phyloP scores from a whole-genome alignment of 2,797 vertebrate species.

The Macropodus opercularis region DNA sequence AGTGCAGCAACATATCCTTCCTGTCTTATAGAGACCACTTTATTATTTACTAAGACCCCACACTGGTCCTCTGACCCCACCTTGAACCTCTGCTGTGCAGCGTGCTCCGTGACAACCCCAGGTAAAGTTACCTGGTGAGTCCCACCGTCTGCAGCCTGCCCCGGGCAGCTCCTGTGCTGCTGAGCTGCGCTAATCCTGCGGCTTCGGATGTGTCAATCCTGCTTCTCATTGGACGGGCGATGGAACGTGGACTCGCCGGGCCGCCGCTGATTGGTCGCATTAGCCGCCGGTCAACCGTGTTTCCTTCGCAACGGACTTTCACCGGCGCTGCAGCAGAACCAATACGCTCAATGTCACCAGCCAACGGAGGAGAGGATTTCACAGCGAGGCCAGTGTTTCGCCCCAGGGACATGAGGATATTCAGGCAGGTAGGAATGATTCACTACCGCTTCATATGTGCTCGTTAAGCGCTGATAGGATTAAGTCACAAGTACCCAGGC shows the following conservation, averaged over 20 bases:
- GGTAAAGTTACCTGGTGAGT: conserved; percentile 38
- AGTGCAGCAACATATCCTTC: too few relatives aligned
- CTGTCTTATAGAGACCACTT: too few relatives aligned
- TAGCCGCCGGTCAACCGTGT: conserved; percentile 47
- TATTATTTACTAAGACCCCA: neutral
- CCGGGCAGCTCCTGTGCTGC: conserved; percentile 52
- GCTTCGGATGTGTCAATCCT: neutral
- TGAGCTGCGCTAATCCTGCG: conserved; percentile 11
- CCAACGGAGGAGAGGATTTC: conserved; percentile 16
- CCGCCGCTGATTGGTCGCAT: conserved; percentile 51
- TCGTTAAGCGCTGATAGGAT: neutral
- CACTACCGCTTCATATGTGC: neutral
- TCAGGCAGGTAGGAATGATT: conserved; percentile 38
- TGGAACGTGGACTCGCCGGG: neutral
- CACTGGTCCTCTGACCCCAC: conserved; percentile 23
- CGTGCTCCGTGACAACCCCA: conserved; percentile 3
- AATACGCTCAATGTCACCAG: conserved; percentile 58
- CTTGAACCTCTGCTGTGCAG: conserved; percentile 20
- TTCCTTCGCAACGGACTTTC: conserved; percentile 45
- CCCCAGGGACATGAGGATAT: conserved; percentile 1
- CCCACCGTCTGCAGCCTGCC: neutral
- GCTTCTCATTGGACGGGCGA: conserved; percentile 54
- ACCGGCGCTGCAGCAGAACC: conserved; percentile 38
- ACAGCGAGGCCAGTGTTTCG: neutral
- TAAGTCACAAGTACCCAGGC: neutral